A percentile compares a stretch with the other conserved stretches of the same genome.
phyloP scores from a whole-genome alignment of 2,113 vertebrate genomes.

The Odontophorus gujanensis region DNA sequence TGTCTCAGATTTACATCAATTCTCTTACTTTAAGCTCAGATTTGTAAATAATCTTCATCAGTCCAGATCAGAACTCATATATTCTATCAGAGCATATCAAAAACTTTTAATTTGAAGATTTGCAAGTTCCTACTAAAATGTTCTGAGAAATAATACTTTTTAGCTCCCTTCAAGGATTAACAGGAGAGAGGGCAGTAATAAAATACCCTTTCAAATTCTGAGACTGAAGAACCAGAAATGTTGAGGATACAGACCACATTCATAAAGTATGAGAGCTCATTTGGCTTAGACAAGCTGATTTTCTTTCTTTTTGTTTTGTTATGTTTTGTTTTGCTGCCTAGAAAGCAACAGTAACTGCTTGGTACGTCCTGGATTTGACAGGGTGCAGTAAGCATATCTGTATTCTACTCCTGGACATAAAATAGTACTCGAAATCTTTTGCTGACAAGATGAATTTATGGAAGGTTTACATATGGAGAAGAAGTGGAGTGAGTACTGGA shows the following conservation, averaged over 20 bases:
- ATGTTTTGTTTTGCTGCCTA: neutral
- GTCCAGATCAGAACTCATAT: neutral
- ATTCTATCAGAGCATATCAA: neutral
- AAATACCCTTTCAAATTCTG: neutral
- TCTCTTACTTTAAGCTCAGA: neutral
- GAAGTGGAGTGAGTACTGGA: neutral
- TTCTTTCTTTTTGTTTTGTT: neutral
- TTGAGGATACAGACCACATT: neutral
- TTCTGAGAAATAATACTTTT: neutral
- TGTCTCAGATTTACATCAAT: neutral
- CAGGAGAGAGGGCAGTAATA: neutral
- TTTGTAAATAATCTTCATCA: neutral
- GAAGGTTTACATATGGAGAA: neutral
- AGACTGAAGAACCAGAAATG: neutral
- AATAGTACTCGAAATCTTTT: neutral
- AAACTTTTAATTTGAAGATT: neutral
- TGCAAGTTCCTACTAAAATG: neutral
- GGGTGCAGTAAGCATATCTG: too few species aligned
- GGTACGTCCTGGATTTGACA: neutral
- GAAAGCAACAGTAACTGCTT: neutral
- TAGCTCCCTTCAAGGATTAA: neutral
- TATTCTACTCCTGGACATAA: neutral
- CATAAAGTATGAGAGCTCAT: neutral
- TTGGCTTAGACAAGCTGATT: neutral
- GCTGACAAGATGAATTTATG: neutral